Conservation (phyloP, 2,888 invertebrate species). For the Caenorhabditis drosophilae region DNA sequence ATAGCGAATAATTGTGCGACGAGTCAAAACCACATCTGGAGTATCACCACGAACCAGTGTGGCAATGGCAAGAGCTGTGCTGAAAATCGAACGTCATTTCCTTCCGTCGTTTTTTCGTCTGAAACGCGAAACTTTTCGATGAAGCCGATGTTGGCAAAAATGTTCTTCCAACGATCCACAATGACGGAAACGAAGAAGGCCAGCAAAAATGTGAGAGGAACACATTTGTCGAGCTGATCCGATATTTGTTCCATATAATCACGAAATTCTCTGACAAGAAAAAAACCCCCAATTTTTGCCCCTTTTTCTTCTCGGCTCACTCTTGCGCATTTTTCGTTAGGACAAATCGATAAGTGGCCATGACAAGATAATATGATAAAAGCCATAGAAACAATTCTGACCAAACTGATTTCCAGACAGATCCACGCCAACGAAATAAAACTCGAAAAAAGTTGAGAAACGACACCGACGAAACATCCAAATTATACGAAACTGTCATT, state of each 20-base stretch:
- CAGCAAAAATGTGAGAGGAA: slow-evolving; percentile 56
- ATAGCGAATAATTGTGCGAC: slow-evolving; percentile 50
- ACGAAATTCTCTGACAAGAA: too few species aligned
- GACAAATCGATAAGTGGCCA: slow-evolving; percentile 44
- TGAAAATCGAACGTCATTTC: slow-evolving; percentile 12
- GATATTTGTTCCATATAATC: slow-evolving; percentile 14
- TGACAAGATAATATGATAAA: slow-evolving; percentile 47
- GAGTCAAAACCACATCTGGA: slow-evolving; percentile 27
- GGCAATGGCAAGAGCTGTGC: slow-evolving; percentile 46
- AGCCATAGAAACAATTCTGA: slow-evolving; percentile 54
- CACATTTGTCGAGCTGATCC: slow-evolving; percentile 25
- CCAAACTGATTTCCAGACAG: slow-evolving; percentile 57
- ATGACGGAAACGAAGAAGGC: slow-evolving; percentile 57
- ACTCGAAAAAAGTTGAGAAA: slow-evolving; percentile 41
- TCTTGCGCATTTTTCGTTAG: slow-evolving; percentile 2
- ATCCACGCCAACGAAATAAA: slow-evolving; percentile 55
- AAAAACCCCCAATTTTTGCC: too few species aligned
- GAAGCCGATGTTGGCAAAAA: slow-evolving; percentile 50
- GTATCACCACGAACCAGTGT: slow-evolving; percentile 43
- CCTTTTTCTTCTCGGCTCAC: too few species aligned
- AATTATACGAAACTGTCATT: slow-evolving; percentile 64
- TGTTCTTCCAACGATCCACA: slow-evolving; percentile 52
- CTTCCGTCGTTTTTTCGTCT: neutral
- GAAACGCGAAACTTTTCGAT: slow-evolving; percentile 36
- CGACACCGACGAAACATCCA: slow-evolving; percentile 56